Evolutionary conservation across 2,797 vertebrate species (phyloP).

Genomic region (Morus bassanus): DNA sequence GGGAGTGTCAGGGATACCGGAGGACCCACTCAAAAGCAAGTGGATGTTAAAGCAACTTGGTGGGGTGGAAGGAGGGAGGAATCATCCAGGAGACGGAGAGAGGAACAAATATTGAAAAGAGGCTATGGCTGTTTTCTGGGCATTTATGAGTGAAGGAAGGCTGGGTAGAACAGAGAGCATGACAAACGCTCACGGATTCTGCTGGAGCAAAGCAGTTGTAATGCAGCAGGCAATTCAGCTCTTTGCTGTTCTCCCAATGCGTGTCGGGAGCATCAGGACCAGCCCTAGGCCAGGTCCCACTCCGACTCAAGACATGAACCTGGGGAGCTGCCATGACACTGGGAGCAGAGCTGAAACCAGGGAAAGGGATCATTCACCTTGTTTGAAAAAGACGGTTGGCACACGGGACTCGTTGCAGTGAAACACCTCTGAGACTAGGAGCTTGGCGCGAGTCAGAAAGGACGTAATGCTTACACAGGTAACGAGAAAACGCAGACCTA

Average conservation of each 20-base stretch:
- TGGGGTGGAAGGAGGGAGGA: background rate
- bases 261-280: background rate
- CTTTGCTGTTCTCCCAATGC: background rate
- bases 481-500: background rate
- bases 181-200: fast-evolving
- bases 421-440: background rate
- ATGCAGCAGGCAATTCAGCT: background rate
- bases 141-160: background rate
- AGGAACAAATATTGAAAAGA: background rate
- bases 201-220: background rate
- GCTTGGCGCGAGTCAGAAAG: background rate
- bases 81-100: background rate
- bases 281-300: background rate
- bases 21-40: no score
- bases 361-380: background rate
- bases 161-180: background rate
- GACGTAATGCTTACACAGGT: background rate
- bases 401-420: background rate
- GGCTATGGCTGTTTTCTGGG: background rate
- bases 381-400: background rate
- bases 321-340: background rate
- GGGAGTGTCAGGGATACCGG: fast-evolving
- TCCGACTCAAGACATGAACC: background rate
- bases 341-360: background rate
- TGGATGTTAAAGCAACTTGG: background rate